Base-by-base conservation (phyloP, 1,140 invertebrate genomes). In the Pseudomyrmex cubaensis region DNA sequence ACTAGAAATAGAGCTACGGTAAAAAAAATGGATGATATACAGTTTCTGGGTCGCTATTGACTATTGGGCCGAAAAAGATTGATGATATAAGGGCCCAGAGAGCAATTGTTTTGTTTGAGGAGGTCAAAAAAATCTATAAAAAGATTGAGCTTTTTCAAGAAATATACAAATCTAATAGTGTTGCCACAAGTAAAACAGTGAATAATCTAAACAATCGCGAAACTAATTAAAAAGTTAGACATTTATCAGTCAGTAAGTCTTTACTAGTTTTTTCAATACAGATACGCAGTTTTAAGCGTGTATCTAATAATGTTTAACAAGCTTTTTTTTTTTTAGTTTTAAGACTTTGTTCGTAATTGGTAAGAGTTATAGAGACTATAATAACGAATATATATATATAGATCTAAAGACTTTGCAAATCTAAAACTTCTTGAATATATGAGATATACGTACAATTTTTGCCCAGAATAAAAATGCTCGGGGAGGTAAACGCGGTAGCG, bases 321-420 rank as follows among this genome's bases (percentile, higher is more conserved):
- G 44, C 7, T n/a, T 80, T 35, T 35, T 35, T 35, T 80, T 80
- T 35, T 35, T 80, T 80, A 80, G 76, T 80, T 80, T 80, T 80
- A 80, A 80, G 66, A 70, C 54, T 70, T 70, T n/a, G 54, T 78
- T 70, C 56, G 75, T 77, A 78, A 70, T 80, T 70, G 64, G 54
- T 80, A 80, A 70, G 67, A 35, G 52, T 70, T 10, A 52, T 52
- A 70, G 59, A 54, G 22, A 70, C 12, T 57, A 44, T 77, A 77
- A 78, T 59, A 56, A 66, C 73, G 25, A 66, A 50, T 54, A 69
- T 57, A 48, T 66, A 48, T 54, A 46, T 78, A 69, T 61, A 80
- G 54, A 70, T 59, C 15, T 80, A 66, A 70, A 80, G 44, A 59
- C 46, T 46, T 69, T 78, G 22, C 8, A 66, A 72, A 59, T 70